phyloP scores from a whole-genome alignment of 2,888 invertebrate species.

The Orchesella flavescens region DNA sequence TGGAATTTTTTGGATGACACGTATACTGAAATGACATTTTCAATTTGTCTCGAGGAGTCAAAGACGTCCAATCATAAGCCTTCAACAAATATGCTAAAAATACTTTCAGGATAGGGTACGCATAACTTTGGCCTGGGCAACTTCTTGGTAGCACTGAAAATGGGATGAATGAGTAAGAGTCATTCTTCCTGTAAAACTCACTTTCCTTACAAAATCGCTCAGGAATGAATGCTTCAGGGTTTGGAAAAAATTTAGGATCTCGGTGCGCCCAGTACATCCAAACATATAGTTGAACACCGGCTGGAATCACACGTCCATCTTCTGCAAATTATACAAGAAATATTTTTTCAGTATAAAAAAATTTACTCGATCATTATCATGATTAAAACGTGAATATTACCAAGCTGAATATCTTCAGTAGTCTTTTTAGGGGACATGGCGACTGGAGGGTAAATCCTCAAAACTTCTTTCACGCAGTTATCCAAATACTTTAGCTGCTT shows the following conservation, averaged over 20 bases:
- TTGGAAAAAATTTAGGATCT: background rate
- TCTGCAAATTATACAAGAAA: background rate
- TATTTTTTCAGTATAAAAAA: background rate
- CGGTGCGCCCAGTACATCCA: background rate
- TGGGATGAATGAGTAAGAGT: background rate
- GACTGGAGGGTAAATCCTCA: background rate
- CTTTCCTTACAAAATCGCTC: background rate
- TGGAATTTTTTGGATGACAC: background rate
- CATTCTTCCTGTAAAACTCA: background rate
- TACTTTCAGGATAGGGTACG: background rate
- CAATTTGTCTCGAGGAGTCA: background rate
- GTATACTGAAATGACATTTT: background rate
- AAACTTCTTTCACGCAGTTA: background rate
- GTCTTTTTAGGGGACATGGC: background rate
- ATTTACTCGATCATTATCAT: background rate
- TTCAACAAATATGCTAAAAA: background rate
- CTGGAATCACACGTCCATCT: background rate
- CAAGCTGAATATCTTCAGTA: background rate
- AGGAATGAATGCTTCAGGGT: background rate
- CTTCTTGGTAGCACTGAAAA: background rate
- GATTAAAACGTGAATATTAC: background rate
- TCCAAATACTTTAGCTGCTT: background rate
- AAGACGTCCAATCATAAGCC: background rate
- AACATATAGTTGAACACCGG: background rate
- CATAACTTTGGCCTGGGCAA: background rate